phyloP scores from a whole-genome alignment of 2,888 invertebrate species.

The Laspeyria flexula region DNA sequence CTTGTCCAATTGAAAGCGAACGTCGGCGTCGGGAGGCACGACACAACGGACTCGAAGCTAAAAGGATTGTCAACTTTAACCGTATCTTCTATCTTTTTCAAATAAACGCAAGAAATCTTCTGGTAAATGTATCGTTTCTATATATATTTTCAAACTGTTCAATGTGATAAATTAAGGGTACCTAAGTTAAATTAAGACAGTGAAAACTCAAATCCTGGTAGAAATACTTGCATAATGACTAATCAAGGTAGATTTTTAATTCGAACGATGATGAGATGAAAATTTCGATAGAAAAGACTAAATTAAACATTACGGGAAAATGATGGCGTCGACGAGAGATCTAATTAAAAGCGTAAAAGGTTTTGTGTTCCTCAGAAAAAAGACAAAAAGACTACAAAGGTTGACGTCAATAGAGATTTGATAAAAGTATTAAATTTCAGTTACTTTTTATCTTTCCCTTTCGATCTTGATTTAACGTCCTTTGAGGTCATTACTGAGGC shows the following conservation, averaged over 20 bases:
- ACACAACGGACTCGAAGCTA: conserved; percentile 24
- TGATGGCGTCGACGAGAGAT: conserved; percentile 42
- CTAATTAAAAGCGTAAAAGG: conserved; percentile 56
- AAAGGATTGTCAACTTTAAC: conserved; percentile 44
- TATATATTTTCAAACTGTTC: too few relatives aligned
- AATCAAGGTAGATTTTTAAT: conserved; percentile 29
- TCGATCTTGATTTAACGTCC: conserved; percentile 84
- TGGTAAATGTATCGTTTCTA: neutral
- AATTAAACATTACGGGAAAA: conserved; percentile 39
- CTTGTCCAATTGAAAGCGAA: conserved; percentile 41
- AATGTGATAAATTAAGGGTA: neutral
- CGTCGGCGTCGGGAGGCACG: conserved; percentile 28
- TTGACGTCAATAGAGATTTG: conserved; percentile 70
- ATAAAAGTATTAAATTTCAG: conserved; percentile 80
- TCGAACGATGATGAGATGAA: conserved; percentile 26
- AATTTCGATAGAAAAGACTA: conserved; percentile 36
- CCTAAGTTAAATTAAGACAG: neutral
- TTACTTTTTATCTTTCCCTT: conserved; percentile 77
- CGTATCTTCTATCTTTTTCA: conserved; percentile 16
- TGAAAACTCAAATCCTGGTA: neutral
- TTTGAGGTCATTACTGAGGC: conserved; percentile 83
- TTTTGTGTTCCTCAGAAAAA: conserved; percentile 48
- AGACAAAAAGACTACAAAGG: conserved; percentile 63
- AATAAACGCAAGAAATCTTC: conserved; percentile 18
- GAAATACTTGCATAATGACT: too few relatives aligned